Conservation (phyloP, 2,888 invertebrate genomes). For the Zelleria hepariella region DNA sequence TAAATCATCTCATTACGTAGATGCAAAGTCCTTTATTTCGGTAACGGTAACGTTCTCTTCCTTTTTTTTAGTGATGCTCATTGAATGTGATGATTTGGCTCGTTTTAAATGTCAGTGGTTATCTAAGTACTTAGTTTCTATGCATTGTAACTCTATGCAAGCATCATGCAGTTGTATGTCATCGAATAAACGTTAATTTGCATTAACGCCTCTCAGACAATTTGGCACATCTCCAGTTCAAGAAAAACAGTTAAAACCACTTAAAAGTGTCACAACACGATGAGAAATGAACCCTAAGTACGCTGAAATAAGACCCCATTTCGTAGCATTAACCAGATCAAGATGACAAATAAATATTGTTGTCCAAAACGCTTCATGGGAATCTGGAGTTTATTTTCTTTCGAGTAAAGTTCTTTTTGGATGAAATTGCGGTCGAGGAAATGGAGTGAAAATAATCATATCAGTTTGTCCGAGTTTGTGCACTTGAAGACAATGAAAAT, state of each 20-base stretch:
- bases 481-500: neutral
- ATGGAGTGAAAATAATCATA: slow-evolving; percentile 1
- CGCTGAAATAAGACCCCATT: neutral
- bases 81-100: too few relatives aligned
- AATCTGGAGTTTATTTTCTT: neutral
- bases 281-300: neutral
- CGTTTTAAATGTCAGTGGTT: too few relatives aligned
- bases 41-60: too few relatives aligned
- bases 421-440: neutral
- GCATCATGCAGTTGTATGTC: neutral
- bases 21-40: too few relatives aligned
- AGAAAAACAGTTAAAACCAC: neutral
- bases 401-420: neutral
- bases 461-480: neutral
- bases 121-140: too few relatives aligned
- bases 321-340: neutral
- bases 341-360: neutral
- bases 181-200: neutral
- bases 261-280: neutral
- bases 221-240: neutral
- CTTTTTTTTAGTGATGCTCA: too few relatives aligned
- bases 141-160: too few relatives aligned
- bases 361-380: neutral
- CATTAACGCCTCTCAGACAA: neutral
- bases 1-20: too few relatives aligned